A percentile compares a stretch with the other conserved stretches of the same genome.
phyloP scores from a whole-genome alignment of 2,888 invertebrate genomes.

The Heteromyza rotundicornis region DNA sequence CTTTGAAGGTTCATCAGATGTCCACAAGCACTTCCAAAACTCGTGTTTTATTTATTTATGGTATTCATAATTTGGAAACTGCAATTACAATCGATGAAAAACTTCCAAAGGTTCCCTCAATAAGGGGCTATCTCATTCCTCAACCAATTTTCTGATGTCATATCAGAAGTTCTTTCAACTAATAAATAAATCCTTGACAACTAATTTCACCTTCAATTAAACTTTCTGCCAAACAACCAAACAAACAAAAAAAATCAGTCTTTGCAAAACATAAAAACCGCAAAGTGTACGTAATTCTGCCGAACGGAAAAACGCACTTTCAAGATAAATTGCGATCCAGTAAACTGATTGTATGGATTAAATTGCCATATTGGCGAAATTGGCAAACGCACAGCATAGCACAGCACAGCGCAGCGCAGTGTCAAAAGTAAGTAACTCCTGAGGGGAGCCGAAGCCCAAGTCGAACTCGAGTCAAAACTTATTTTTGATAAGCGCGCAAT shows the following conservation, averaged over 20 bases:
- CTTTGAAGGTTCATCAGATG: too few relatives aligned
- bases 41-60: too few relatives aligned
- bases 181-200: constrained; percentile 18
- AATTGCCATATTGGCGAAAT: constrained; percentile 21
- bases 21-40: too few relatives aligned
- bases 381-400: constrained; percentile 10
- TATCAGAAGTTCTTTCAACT: too few relatives aligned
- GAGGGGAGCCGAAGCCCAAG: constrained; percentile 6
- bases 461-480: constrained; percentile 11
- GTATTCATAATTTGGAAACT: too few relatives aligned
- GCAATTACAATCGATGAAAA: too few relatives aligned
- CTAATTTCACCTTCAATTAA: constrained; percentile 27
- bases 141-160: too few relatives aligned
- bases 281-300: background rate
- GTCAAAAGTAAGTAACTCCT: background rate
- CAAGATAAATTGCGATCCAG: constrained; percentile 15
- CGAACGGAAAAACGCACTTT: background rate
- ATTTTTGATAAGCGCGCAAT: constrained; percentile 30
- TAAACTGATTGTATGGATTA: constrained; percentile 29
- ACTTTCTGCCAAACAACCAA: constrained; percentile 14
- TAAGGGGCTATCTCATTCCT: too few relatives aligned
- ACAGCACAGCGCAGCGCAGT: background rate
- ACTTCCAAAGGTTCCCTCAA: too few relatives aligned
- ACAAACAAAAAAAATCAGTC: constrained; percentile 2
- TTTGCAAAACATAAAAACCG: background rate